Conservation (phyloP, 2,888 invertebrate species). For the Hirtodrosophila histrioides region DNA sequence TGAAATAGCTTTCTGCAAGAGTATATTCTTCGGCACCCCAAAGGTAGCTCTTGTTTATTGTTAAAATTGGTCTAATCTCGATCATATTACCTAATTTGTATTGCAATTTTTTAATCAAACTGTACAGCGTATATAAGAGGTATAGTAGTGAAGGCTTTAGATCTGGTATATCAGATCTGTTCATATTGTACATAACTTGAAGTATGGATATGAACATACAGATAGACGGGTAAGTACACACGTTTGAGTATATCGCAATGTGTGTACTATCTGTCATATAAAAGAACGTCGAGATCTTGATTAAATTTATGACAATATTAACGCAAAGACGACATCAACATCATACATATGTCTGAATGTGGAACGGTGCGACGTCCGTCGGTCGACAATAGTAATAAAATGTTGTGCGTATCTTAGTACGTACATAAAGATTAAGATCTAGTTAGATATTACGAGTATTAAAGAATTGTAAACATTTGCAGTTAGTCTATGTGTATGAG, state of each 20-base stretch:
- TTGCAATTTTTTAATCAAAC: conserved; percentile 48
- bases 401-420: conserved; percentile 37
- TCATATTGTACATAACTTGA: conserved; percentile 12
- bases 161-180: conserved; percentile 20
- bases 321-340: conserved; percentile 47
- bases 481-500: background rate
- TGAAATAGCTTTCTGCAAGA: too few species aligned
- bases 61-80: conserved; percentile 28
- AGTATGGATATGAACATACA: conserved; percentile 15
- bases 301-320: conserved; percentile 74
- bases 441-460: conserved; percentile 13
- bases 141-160: background rate
- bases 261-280: conserved; percentile 23
- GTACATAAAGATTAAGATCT: conserved; percentile 52
- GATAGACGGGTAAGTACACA: background rate
- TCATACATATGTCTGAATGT: conserved; percentile 4
- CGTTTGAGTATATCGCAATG: background rate
- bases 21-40: background rate
- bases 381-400: conserved; percentile 36
- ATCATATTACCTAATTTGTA: conserved; percentile 30
- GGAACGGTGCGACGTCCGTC: conserved; percentile 19
- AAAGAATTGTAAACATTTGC: background rate
- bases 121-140: background rate
- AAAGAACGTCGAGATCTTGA: conserved; percentile 61
- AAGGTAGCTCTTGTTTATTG: background rate